Percentiles rank a stretch among this genome's conserved stretches.
These are phyloP conservation scores for Troglohyphantes excavatus DNA, from an alignment of 2,888 invertebrate species.

Conservation along the genomic window DNA sequence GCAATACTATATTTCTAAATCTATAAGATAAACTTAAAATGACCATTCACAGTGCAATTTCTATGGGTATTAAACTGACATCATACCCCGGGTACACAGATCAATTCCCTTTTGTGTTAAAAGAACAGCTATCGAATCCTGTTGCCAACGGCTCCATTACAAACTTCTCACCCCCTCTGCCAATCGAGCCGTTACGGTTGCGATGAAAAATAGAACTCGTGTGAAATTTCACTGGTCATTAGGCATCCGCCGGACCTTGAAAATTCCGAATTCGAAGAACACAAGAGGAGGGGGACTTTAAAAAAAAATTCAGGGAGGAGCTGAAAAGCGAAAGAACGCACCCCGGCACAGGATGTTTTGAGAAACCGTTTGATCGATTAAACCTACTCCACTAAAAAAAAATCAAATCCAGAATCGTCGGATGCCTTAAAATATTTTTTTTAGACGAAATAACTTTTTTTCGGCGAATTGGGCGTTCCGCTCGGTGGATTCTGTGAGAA, in stretches of 20 bases:
- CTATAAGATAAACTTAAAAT: too few relatives aligned
- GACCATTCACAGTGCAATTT: too few relatives aligned
- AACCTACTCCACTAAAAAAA: neutral
- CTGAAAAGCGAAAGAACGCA: constrained; percentile 13
- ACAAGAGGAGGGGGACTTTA: constrained; percentile 29
- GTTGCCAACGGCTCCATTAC: constrained; percentile 13
- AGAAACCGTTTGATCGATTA: constrained; percentile 28
- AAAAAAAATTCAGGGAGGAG: neutral
- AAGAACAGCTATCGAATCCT: neutral
- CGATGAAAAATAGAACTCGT: constrained; percentile 54
- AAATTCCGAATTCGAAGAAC: constrained; percentile 68
- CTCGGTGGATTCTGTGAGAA: neutral
- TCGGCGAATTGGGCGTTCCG: neutral
- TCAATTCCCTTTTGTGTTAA: too few relatives aligned
- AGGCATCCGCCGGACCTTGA: constrained; percentile 63
- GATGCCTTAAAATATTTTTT: neutral
- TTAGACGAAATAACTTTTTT: neutral
- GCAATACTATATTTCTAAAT: too few relatives aligned
- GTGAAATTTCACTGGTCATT: constrained; percentile 62
- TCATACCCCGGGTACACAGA: too few relatives aligned
- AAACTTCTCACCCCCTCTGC: constrained; percentile 20
- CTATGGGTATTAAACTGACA: too few relatives aligned
- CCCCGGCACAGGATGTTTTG: constrained; percentile 30
- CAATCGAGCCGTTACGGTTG: constrained; percentile 28
- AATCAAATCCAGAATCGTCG: neutral